A percentile compares a stretch with the other conserved stretches of the same genome.
phyloP scores from a whole-genome alignment of 2,888 invertebrate species.

The Conistra vaccinii region DNA sequence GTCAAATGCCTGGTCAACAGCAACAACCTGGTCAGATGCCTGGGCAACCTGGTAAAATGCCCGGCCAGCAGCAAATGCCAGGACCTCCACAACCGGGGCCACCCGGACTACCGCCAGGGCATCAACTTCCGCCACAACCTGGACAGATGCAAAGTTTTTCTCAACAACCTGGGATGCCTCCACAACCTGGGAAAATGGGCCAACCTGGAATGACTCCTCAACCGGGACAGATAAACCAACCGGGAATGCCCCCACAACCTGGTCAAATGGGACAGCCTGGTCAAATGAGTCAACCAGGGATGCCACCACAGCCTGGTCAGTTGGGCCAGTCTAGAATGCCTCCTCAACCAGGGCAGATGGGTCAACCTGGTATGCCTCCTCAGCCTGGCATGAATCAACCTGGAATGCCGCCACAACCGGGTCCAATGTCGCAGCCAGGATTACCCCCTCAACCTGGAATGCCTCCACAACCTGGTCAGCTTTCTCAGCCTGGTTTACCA shows the following conservation, averaged over 20 bases:
- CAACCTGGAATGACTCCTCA: slow-evolving; percentile 51
- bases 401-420: slow-evolving; percentile 44
- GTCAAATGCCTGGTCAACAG: slow-evolving; percentile 33
- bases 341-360: slow-evolving; percentile 47
- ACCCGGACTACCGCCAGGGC: slow-evolving; percentile 60
- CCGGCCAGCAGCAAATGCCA: slow-evolving; percentile 53
- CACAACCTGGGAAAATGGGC: slow-evolving; percentile 46
- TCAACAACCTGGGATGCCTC: slow-evolving; percentile 50
- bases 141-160: slow-evolving; percentile 55
- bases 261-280: slow-evolving; percentile 47
- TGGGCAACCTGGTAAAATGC: slow-evolving; percentile 56
- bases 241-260: slow-evolving; percentile 42
- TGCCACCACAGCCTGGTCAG: slow-evolving; percentile 47
- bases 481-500: slow-evolving; percentile 59
- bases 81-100: slow-evolving; percentile 64
- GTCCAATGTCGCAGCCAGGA: slow-evolving; percentile 49
- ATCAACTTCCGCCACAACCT: slow-evolving; percentile 63
- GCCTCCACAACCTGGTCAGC: slow-evolving; percentile 63
- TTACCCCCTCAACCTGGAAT: slow-evolving; percentile 67
- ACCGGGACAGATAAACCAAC: slow-evolving; percentile 44
- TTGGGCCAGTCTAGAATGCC: slow-evolving; percentile 54
- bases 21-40: slow-evolving; percentile 59
- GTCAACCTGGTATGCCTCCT: slow-evolving; percentile 42
- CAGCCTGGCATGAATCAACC: slow-evolving; percentile 50
- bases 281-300: slow-evolving; percentile 50